Evolutionary conservation across 1,140 invertebrate species (phyloP).

Genomic region (Drosophila pandora): DNA sequence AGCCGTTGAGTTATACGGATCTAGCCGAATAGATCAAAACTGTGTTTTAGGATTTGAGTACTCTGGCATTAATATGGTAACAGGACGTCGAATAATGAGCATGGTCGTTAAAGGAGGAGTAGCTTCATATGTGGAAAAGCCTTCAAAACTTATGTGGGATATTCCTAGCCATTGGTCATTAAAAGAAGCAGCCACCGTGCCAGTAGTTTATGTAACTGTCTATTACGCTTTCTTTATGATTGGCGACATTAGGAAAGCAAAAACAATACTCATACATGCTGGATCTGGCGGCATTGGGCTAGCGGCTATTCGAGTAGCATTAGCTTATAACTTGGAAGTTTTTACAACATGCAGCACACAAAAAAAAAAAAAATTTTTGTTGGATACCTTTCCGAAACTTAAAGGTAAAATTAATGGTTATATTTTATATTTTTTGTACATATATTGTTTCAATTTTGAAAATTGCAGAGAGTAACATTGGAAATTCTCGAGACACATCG

Average conservation of each 20-base stretch:
- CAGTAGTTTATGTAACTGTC: constrained; percentile 93
- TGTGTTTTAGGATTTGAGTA: constrained; percentile 91
- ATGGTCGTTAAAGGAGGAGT: constrained; percentile 86
- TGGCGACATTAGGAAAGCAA: constrained; percentile 88
- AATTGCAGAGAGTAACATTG: constrained; percentile 85
- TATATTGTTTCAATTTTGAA: not conserved
- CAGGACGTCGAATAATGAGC: constrained; percentile 89
- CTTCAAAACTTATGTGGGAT: constrained; percentile 87
- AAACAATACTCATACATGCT: constrained; percentile 93
- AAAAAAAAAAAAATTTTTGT: constrained; percentile 91
- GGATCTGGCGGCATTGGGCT: constrained; percentile 95
- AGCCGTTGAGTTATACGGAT: constrained; percentile 86
- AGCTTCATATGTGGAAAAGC: constrained; percentile 86
- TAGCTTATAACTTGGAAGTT: constrained; percentile 88
- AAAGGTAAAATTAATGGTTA: constrained; percentile 81
- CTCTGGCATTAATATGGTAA: constrained; percentile 85
- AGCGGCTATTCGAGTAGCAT: constrained; percentile 92
- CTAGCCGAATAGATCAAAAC: constrained; percentile 86
- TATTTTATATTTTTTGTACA: not conserved
- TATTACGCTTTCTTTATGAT: constrained; percentile 91
- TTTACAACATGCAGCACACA: constrained; percentile 90
- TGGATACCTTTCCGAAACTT: constrained; percentile 88
- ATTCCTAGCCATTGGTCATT: constrained; percentile 93
- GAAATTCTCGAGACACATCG: constrained; percentile 87
- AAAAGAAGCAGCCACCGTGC: constrained; percentile 94